Evolutionary conservation across 2,888 invertebrate genomes (phyloP).

Genomic region (Pristionchus japonicus): DNA sequence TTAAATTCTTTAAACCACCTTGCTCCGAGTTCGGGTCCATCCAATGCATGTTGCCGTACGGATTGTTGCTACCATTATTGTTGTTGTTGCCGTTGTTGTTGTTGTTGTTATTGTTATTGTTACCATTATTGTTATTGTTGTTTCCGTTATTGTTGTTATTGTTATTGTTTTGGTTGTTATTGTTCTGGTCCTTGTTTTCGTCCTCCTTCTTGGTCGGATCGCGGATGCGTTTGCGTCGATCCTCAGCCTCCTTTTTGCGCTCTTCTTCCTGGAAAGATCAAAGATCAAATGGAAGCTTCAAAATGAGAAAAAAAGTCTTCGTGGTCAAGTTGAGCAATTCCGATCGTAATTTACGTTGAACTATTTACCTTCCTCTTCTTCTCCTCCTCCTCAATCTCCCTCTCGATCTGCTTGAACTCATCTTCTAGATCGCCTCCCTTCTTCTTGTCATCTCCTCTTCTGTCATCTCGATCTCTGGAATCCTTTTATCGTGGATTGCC

Average conservation of each 20-base stretch:
- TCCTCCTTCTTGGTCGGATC: conserved; percentile 41
- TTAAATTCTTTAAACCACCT: neutral
- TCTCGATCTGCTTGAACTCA: conserved; percentile 46
- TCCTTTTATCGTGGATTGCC: no score
- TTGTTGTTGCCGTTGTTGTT: neutral
- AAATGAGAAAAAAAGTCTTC: neutral
- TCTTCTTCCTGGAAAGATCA: conserved; percentile 29
- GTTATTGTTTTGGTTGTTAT: neutral
- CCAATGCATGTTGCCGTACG: conserved; percentile 14
- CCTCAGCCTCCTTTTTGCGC: conserved; percentile 12
- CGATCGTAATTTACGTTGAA: no score
- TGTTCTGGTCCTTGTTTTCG: conserved; percentile 10
- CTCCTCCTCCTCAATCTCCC: conserved; percentile 45
- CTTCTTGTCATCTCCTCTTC: neutral
- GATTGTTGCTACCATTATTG: neutral
- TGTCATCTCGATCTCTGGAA: neutral
- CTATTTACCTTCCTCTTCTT: conserved; percentile 46
- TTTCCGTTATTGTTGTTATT: neutral
- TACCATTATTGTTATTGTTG: neutral
- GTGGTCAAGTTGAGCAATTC: neutral
- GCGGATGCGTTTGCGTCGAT: conserved; percentile 24
- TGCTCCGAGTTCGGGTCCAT: conserved; percentile 44
- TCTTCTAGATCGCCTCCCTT: conserved; percentile 34
- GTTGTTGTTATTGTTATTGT: neutral
- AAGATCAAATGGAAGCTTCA: no score